These are phyloP conservation scores for Synanthedon vespiformis DNA, from an alignment of 2,888 invertebrate species.

Conservation along the genomic window DNA sequence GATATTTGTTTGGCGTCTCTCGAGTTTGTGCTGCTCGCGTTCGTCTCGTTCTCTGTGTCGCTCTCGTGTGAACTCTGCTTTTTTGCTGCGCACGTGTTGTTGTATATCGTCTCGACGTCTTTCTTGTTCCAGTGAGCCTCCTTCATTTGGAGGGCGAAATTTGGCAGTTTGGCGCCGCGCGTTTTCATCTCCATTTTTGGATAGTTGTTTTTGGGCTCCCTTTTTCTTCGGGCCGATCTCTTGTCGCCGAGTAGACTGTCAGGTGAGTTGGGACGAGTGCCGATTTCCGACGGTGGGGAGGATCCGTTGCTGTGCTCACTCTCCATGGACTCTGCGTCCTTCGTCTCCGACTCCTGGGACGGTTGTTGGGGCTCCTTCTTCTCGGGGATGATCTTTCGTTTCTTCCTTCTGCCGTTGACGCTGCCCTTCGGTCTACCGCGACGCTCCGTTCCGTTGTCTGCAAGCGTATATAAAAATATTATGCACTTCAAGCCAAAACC, in stretches of 20 bases:
- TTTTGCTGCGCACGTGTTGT: conserved; percentile 36
- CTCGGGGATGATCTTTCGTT: conserved; percentile 42
- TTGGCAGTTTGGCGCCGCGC: conserved; percentile 73
- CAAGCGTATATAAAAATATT: too few species aligned
- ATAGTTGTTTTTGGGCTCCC: conserved; percentile 30
- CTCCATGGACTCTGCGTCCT: conserved; percentile 55
- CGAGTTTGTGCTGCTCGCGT: conserved; percentile 51
- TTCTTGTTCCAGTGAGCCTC: conserved; percentile 64
- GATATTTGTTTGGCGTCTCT: conserved; percentile 59
- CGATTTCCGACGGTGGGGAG: conserved; percentile 50
- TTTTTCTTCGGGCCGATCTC: conserved; percentile 27
- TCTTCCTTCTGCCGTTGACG: conserved; percentile 43
- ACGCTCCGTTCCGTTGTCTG: conserved; percentile 52
- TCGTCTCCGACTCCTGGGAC: conserved; percentile 59
- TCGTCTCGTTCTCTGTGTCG: conserved; percentile 55
- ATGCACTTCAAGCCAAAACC: too few species aligned
- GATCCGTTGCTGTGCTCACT: conserved; percentile 58
- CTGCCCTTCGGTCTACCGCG: conserved; percentile 56
- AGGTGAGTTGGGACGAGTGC: conserved; percentile 53
- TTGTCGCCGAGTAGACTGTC: conserved; percentile 35
- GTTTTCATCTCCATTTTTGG: conserved; percentile 66
- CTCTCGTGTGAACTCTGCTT: conserved; percentile 42
- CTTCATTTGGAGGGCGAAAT: conserved; percentile 68
- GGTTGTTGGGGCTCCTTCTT: conserved; percentile 45
- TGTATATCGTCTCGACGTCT: conserved; percentile 57